Percentiles rank a stretch among this genome's conserved stretches.
These are phyloP conservation scores for Tetranychus urticae DNA, from an alignment of 1,140 invertebrate genomes.

Conservation along the genomic window DNA sequence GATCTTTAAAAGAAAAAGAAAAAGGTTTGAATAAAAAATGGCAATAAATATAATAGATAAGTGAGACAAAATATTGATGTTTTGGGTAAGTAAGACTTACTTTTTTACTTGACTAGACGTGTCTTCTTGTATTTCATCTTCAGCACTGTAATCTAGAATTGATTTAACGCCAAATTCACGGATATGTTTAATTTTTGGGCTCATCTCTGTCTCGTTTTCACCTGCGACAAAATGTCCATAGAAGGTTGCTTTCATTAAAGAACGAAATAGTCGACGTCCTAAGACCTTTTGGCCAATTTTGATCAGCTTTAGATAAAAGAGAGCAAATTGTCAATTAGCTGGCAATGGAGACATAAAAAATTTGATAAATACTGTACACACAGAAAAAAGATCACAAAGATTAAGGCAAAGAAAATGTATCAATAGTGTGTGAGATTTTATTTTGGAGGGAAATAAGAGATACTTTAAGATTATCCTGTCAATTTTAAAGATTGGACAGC, in stretches of 20 bases:
- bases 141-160: neutral
- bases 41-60: too few relatives aligned
- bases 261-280: constrained; percentile 57
- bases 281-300: constrained; percentile 50
- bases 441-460: too few relatives aligned
- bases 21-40: too few relatives aligned
- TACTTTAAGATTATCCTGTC: too few relatives aligned
- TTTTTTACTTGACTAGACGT: neutral
- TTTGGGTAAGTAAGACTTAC: neutral
- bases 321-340: neutral
- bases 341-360: neutral
- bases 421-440: too few relatives aligned
- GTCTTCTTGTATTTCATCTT: neutral
- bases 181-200: constrained; percentile 42
- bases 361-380: neutral
- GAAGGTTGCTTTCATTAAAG: constrained; percentile 79
- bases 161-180: constrained; percentile 83
- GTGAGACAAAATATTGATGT: neutral
- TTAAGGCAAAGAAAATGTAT: too few relatives aligned
- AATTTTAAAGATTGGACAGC: too few relatives aligned
- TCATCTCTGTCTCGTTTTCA: constrained; percentile 63
- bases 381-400: neutral
- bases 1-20: too few relatives aligned
- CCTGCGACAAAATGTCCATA: constrained; percentile 98
- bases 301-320: constrained; percentile 49